Evolutionary conservation across 2,797 vertebrate genomes (phyloP), one percentile per base, ranked within the genome.

Genomic region (Knipowitschia caucasica): DNA sequence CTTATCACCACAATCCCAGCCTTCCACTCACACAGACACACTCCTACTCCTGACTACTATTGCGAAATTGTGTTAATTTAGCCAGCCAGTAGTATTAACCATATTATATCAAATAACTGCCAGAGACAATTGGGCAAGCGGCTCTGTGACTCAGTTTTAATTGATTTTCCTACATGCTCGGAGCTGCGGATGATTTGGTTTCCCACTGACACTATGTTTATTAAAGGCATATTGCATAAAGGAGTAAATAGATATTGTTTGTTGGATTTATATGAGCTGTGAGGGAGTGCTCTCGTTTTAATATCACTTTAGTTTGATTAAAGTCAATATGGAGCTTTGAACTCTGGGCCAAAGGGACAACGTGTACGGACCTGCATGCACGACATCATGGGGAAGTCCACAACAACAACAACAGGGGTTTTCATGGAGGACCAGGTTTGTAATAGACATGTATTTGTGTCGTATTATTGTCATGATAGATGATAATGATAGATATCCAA

Each of bases 21-120:
- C 45, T 47, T 46, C 59, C 55, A 50, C 56, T 65, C 62, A 50
- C 56, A 64, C 62, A 59, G 61, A 70, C 58, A 55, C 53, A 59
- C 60, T 29, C 60, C 52, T 47, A 56, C 46, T 30, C 73, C 85
- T 43, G 80, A 89, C 82, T 89, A 77, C 81, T 80, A 68, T 86
- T 85, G 85, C 84, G 90, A 92, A 93, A 94, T 93, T 92, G 89
- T 84, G 91, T 94, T 95, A 93, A 96, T 97, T 93, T 95, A 92
- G 87, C 90, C 91, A 93, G 91, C 89, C 92, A 89, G 88, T 92
- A 87, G 91, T 93, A 94, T 93, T 95, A 96, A 94, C 91, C 84
- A 84, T 89, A 89, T 92, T 93, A 89, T 92, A 92, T 93, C 93
- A 94, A 94, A 94, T 94, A 93, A 94, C 92, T 96, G 92, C 93